Conservation (phyloP, 2,797 vertebrate species). For the Apogon talboti region DNA sequence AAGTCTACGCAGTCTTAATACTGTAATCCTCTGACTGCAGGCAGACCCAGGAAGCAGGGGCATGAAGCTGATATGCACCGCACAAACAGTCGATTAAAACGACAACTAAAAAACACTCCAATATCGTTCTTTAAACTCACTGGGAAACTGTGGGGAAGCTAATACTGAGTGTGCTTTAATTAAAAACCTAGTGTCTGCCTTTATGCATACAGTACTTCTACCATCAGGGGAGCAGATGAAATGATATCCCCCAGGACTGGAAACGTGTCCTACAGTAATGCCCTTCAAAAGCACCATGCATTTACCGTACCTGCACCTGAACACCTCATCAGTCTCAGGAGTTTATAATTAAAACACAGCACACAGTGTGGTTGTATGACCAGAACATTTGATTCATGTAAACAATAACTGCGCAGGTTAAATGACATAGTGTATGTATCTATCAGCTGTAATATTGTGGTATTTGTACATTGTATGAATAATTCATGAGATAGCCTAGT, state of each 20-base stretch:
- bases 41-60: conserved; percentile 33
- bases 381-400: neutral
- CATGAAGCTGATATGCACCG: conserved; percentile 36
- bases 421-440: neutral
- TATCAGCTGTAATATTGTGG: neutral
- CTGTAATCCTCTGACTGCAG: conserved; percentile 80
- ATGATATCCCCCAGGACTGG: neutral
- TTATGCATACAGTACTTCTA: neutral
- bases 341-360: conserved; percentile 6
- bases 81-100: conserved; percentile 21
- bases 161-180: too few species aligned
- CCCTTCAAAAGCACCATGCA: conserved; percentile 25
- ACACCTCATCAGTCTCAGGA: neutral
- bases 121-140: neutral
- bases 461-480: conserved; percentile 26
- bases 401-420: neutral
- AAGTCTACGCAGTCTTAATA: conserved; percentile 72
- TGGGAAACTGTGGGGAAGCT: neutral
- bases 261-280: conserved; percentile 9
- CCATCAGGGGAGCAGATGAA: conserved; percentile 19
- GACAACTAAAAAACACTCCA: too few species aligned
- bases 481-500: conserved; percentile 26
- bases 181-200: neutral
- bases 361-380: neutral
- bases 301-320: conserved; percentile 8